Conservation (phyloP, 2,797 vertebrate genomes). For the Sandelia bainsii region DNA sequence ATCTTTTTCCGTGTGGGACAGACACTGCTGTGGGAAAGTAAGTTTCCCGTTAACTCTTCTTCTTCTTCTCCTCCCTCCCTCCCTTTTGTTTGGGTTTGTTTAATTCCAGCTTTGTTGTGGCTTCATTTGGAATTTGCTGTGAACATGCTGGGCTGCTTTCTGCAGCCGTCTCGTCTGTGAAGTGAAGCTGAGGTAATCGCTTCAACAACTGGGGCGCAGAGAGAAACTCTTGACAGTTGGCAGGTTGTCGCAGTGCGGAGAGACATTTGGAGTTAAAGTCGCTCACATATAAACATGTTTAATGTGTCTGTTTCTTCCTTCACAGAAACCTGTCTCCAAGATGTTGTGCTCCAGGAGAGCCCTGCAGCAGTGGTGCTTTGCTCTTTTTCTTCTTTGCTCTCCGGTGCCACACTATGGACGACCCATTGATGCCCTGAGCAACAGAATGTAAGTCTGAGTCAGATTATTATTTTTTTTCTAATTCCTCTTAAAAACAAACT, state of each 20-base stretch:
- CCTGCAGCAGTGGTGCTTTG: constrained; percentile 91
- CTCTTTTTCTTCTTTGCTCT: constrained; percentile 92
- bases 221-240: constrained; percentile 2
- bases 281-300: not conserved
- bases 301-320: constrained; percentile 28
- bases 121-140: constrained; percentile 39
- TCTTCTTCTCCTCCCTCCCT: not conserved
- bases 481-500: not conserved
- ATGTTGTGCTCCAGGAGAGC: constrained; percentile 88
- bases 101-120: constrained; percentile 62
- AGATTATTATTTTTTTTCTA: too few species aligned
- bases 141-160: constrained; percentile 56
- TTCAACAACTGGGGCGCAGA: constrained; percentile 44
- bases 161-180: constrained; percentile 32
- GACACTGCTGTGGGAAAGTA: constrained; percentile 66
- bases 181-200: constrained; percentile 23
- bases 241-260: not conserved
- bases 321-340: constrained; percentile 74
- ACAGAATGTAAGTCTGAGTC: constrained; percentile 89
- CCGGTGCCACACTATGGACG: constrained; percentile 89
- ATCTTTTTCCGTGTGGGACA: constrained; percentile 28
- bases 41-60: constrained; percentile 43
- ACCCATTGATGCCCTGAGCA: constrained; percentile 89
- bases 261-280: not conserved
- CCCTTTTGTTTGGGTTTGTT: constrained; percentile 1